Evolutionary conservation across 2,888 invertebrate species (phyloP), one percentile per base, ranked within the genome.

Genomic region (Syrphus vitripennis): DNA sequence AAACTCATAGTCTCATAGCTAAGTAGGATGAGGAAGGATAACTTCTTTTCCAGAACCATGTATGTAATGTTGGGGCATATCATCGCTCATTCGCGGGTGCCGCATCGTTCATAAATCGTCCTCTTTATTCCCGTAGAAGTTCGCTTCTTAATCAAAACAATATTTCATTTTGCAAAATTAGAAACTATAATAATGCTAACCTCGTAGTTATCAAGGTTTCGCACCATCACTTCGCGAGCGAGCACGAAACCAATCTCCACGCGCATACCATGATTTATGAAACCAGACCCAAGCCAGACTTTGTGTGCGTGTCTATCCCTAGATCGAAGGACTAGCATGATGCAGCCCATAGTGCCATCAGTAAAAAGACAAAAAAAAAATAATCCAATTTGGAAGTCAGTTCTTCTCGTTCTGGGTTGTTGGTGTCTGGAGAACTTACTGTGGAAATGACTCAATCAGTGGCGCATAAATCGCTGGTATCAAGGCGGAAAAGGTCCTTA

Each of bases 101-200:
- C 45, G 76, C 71, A 76, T 40, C 21, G 69, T 12, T 21, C 71
- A 72, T 84, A 81, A 84, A 84, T 81, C 76, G 45, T 83, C 2
- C 24, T 31, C 19, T 4, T 14, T 34, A 48, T 34, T 3, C 50
- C 10, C 29, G 59, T 37, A 57, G 59, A 31, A 76, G 80, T 42
- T 63, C 42, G 69, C 76, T 50, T 65, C 74, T 67, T 81, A 86
- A 74, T 82, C 82, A 77, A 74, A 82, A 82, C 69, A 74, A 86
- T 86, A 78, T 82, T 86, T 86, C 86, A 86, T 86, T 70, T 48
- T n/a, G 77, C 29, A 82, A 86, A 86, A 82, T 86, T 82, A 86
- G 81, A 86, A 82, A 82, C 86, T 67, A 72, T 59, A 72, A 81
- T 31, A 72, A n/a, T 61, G 71, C 57, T 31, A 71, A 67, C 80